A percentile compares a stretch with the other conserved stretches of the same genome.
Conservation (phyloP, 2,797 vertebrate genomes). For the Ataeniobius toweri region DNA sequence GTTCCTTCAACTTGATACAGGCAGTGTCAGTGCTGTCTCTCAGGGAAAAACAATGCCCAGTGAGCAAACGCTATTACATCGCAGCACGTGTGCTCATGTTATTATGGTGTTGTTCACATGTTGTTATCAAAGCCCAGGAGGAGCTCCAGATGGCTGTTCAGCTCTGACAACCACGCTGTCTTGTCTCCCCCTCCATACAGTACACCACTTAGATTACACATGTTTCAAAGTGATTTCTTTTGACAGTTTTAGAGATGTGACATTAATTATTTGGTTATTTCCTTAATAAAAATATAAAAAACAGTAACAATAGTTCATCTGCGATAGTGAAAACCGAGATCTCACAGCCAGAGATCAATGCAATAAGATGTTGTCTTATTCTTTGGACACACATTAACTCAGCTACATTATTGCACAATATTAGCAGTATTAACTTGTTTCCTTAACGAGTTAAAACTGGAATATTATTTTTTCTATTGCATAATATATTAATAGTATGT, state of each 20-base stretch:
- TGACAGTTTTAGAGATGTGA: background rate
- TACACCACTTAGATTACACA: background rate
- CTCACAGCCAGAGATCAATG: background rate
- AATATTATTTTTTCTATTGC: background rate
- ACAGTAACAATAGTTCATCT: background rate
- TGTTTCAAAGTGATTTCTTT: background rate
- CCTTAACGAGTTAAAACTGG: background rate
- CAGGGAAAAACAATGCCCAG: slow-evolving; percentile 18
- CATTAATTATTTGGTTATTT: background rate
- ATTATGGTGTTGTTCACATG: slow-evolving; percentile 53
- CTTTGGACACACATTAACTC: background rate
- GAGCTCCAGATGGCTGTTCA: slow-evolving; percentile 64
- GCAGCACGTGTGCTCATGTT: slow-evolving; percentile 52
- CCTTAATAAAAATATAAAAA: background rate
- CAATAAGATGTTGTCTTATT: background rate
- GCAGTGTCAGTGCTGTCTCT: background rate
- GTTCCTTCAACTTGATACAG: slow-evolving; percentile 11
- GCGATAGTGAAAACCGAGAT: background rate
- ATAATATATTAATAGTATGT: background rate
- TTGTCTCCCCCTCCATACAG: slow-evolving; percentile 17
- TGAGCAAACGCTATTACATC: slow-evolving; percentile 21
- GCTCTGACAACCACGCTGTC: slow-evolving; percentile 35
- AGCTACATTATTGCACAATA: background rate
- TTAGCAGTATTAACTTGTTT: background rate
- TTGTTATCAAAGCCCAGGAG: slow-evolving; percentile 56